Conservation (phyloP, 2,113 vertebrate genomes). For the Takifugu flavidus region DNA sequence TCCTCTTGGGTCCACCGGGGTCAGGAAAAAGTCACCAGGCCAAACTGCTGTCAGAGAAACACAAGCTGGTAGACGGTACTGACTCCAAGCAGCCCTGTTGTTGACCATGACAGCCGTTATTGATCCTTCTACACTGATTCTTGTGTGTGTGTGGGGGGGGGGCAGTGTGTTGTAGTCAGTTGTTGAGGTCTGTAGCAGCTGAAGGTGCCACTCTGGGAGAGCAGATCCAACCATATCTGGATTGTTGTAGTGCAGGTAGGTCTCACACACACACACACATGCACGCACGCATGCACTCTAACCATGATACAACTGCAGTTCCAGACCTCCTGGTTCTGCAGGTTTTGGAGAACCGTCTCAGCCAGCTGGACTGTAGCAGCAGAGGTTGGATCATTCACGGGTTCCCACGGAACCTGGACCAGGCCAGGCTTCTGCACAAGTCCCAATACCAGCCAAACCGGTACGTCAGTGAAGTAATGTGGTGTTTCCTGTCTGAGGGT, state of each 20-base stretch:
- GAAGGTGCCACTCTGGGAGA: constrained; percentile 73
- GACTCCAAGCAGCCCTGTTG: neutral
- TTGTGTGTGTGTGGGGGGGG: constrained; percentile 1
- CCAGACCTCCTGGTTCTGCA: constrained; percentile 78
- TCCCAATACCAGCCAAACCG: constrained; percentile 78
- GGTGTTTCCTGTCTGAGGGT: too few species aligned
- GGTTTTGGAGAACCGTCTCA: constrained; percentile 75
- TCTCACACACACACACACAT: constrained; percentile 6
- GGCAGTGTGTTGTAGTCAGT: constrained; percentile 82
- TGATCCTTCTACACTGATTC: neutral
- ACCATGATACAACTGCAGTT: constrained; percentile 62
- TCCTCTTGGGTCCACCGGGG: constrained; percentile 85
- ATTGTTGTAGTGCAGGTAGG: constrained; percentile 75
- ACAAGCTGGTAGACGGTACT: constrained; percentile 81
- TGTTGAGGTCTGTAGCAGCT: constrained; percentile 83
- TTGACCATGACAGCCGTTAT: neutral
- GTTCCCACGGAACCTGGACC: constrained; percentile 46
- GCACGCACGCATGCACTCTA: constrained; percentile 7
- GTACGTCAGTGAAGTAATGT: constrained; percentile 50
- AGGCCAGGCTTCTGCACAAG: constrained; percentile 34
- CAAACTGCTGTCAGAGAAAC: constrained; percentile 82
- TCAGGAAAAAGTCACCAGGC: constrained; percentile 89
- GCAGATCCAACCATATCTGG: constrained; percentile 78
- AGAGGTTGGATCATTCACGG: constrained; percentile 62
- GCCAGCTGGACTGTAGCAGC: constrained; percentile 41